These are phyloP conservation scores for Perithous albicinctus DNA, from an alignment of 2,888 invertebrate genomes.

Conservation along the genomic window DNA sequence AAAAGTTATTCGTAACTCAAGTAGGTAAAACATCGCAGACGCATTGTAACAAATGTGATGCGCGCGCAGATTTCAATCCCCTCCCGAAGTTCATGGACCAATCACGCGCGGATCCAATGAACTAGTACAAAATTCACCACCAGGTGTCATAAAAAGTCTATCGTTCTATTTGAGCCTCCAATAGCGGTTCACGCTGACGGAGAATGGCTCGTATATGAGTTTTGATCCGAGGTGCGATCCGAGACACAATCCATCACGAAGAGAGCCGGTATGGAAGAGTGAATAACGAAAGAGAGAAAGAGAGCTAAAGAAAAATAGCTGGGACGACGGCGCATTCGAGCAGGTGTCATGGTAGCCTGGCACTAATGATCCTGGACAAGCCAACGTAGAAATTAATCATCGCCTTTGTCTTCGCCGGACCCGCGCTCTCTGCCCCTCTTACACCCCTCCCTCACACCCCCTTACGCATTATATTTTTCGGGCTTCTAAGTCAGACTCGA, in stretches of 20 bases:
- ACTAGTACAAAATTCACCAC: too few species aligned
- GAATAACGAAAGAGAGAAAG: slow-evolving; percentile 50
- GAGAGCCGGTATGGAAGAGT: slow-evolving; percentile 71
- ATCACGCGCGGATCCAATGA: too few species aligned
- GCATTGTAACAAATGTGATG: too few species aligned
- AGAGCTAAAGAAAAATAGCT: slow-evolving; percentile 39
- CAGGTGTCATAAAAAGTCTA: too few species aligned
- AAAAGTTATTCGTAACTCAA: too few species aligned
- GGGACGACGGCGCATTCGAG: slow-evolving; percentile 68
- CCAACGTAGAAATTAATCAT: slow-evolving; percentile 83
- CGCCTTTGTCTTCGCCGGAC: slow-evolving; percentile 81
- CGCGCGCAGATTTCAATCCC: too few species aligned
- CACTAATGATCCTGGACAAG: slow-evolving; percentile 82
- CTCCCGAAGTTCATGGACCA: too few species aligned
- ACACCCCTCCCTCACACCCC: slow-evolving; percentile 11
- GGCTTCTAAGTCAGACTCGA: background rate
- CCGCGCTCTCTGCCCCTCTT: slow-evolving; percentile 52
- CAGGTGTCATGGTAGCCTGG: slow-evolving; percentile 83
- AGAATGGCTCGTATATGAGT: slow-evolving; percentile 25
- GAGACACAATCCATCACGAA: slow-evolving; percentile 81
- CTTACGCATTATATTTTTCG: slow-evolving; percentile 49
- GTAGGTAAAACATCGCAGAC: too few species aligned
- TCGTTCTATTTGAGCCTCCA: slow-evolving; percentile 42
- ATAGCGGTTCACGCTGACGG: background rate
- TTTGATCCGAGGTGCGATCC: slow-evolving; percentile 60